Conservation (phyloP, 2,797 vertebrate genomes). For the Sphaeramia orbicularis region DNA sequence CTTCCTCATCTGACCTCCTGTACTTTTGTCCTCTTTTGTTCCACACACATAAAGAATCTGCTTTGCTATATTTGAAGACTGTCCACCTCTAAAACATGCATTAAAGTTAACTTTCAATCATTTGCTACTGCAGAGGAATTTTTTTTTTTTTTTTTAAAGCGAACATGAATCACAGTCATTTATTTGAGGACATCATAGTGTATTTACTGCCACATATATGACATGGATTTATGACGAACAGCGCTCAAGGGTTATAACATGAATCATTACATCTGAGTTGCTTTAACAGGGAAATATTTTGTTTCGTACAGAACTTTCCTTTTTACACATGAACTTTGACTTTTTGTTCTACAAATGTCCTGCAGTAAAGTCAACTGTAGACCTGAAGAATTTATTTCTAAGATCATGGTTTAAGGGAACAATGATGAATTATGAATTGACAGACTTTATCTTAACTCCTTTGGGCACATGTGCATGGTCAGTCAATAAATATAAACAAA, state of each 20-base stretch:
- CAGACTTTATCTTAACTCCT: too few relatives aligned
- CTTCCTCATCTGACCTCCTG: conserved; percentile 18
- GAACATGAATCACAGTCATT: conserved; percentile 1
- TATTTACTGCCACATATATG: conserved; percentile 11
- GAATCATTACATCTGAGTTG: conserved; percentile 20
- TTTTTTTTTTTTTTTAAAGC: background rate
- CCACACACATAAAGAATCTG: background rate
- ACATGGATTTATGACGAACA: conserved; percentile 19
- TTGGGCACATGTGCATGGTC: too few relatives aligned
- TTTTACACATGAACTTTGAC: too few relatives aligned
- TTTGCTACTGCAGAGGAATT: background rate
- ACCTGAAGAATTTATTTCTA: too few relatives aligned
- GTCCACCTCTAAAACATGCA: background rate
- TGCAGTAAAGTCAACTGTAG: too few relatives aligned
- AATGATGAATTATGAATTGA: too few relatives aligned
- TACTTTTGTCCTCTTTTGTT: conserved; percentile 12
- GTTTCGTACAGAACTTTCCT: too few relatives aligned
- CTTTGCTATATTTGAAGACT: background rate
- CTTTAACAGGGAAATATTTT: background rate
- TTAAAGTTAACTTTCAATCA: background rate
- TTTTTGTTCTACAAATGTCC: too few relatives aligned
- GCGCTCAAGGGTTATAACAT: conserved; percentile 2
- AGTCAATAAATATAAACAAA: too few relatives aligned
- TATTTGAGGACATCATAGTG: background rate
- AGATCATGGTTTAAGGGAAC: too few relatives aligned